Evolutionary conservation across 1,140 invertebrate genomes (phyloP).

Genomic region (Hesperophylax magnus): DNA sequence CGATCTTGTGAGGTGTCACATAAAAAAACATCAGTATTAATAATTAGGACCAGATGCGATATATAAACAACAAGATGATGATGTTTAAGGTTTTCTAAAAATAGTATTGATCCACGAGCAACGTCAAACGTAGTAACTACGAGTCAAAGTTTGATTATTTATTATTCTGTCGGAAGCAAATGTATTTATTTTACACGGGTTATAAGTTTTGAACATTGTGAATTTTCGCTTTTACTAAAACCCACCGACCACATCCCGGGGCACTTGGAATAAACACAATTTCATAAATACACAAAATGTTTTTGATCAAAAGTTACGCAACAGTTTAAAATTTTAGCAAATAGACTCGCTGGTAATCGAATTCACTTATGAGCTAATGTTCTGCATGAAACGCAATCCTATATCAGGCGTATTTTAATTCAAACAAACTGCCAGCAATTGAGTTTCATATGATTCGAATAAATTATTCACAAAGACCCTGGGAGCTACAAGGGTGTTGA

Average conservation of each 20-base stretch:
- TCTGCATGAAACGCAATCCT: neutral
- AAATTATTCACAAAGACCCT: slow-evolving; percentile 37
- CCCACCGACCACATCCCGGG: neutral
- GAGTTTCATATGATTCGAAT: slow-evolving; percentile 33
- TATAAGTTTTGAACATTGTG: neutral
- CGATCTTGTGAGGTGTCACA: too few relatives aligned
- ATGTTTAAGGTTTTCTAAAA: too few relatives aligned
- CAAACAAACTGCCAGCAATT: slow-evolving; percentile 24
- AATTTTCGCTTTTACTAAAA: neutral
- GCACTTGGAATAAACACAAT: neutral
- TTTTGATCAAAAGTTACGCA: neutral
- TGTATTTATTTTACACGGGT: too few relatives aligned
- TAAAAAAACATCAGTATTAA: too few relatives aligned
- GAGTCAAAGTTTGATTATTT: too few relatives aligned
- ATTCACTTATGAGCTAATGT: slow-evolving; percentile 9
- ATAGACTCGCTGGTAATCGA: neutral
- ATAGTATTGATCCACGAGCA: too few relatives aligned
- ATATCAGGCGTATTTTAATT: slow-evolving; percentile 31
- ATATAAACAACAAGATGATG: too few relatives aligned
- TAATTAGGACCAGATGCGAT: too few relatives aligned
- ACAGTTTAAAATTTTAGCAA: neutral
- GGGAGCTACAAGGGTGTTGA: neutral
- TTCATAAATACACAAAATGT: neutral
- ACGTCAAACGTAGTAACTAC: too few relatives aligned
- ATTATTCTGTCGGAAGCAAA: too few relatives aligned